Conservation (phyloP, 2,888 invertebrate species). For the Papilio demoleus region DNA sequence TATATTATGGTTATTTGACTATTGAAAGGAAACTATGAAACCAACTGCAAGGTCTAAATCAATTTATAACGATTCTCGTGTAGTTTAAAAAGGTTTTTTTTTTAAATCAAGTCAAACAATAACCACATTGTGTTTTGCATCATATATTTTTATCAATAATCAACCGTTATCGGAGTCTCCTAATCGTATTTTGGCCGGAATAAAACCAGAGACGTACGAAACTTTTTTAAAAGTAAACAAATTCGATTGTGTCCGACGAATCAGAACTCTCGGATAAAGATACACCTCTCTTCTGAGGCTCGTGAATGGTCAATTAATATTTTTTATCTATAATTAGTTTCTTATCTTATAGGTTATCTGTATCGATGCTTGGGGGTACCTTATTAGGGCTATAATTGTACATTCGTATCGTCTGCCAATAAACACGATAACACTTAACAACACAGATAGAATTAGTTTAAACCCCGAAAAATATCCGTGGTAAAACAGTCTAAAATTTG, state of each 20-base stretch:
- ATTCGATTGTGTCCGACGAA: constrained; percentile 26
- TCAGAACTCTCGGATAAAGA: constrained; percentile 21
- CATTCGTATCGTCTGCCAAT: not conserved
- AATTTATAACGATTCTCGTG: no score
- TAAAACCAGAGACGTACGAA: constrained; percentile 23
- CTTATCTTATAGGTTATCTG: constrained; percentile 20
- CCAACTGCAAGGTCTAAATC: no score
- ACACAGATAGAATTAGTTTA: not conserved
- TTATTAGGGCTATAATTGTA: not conserved
- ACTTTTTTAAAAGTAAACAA: constrained; percentile 18
- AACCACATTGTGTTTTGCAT: constrained; percentile 14
- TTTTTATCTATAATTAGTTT: constrained; percentile 9
- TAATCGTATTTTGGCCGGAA: constrained; percentile 30
- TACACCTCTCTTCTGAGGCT: constrained; percentile 22
- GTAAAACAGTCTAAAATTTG: not conserved
- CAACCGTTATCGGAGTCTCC: not conserved
- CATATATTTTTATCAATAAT: constrained; percentile 15
- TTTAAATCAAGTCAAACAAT: not conserved
- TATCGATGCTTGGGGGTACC: not conserved
- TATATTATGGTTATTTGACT: no score
- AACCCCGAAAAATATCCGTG: not conserved
- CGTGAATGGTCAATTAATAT: constrained; percentile 23
- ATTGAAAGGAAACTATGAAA: no score
- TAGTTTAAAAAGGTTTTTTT: not conserved
- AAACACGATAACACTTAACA: not conserved